These are phyloP conservation scores for Zosterops lateralis DNA, from an alignment of 2,113 vertebrate genomes.

Conservation along the genomic window DNA sequence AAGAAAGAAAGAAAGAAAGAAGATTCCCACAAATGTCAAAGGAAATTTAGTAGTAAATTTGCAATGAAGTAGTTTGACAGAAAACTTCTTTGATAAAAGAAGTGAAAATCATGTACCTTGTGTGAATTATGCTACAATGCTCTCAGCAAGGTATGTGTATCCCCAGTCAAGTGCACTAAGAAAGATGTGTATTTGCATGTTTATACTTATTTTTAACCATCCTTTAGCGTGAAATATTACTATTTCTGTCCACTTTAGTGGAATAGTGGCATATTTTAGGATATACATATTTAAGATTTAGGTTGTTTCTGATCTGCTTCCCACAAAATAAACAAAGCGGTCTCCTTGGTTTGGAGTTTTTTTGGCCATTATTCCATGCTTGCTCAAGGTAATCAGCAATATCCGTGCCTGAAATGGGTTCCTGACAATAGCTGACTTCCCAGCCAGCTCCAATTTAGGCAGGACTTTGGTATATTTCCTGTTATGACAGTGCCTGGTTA, in stretches of 20 bases:
- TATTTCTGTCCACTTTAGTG: neutral
- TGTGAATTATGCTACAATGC: neutral
- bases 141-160: neutral
- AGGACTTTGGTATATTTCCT: conserved; percentile 38
- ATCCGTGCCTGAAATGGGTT: neutral
- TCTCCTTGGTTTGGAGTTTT: neutral
- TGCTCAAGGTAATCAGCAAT: neutral
- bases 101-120: neutral
- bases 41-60: neutral
- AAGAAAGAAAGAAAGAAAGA: neutral
- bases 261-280: neutral
- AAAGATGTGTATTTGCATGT: neutral
- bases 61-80: neutral
- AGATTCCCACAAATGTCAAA: neutral
- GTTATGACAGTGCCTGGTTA: conserved; percentile 12
- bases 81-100: neutral
- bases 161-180: neutral
- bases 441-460: conserved; percentile 38
- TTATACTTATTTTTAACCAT: neutral
- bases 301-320: neutral
- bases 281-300: neutral
- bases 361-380: neutral
- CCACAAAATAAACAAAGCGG: neutral
- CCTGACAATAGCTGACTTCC: conserved; percentile 54
- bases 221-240: neutral